phyloP scores from a whole-genome alignment of 2,113 vertebrate genomes.

The Planiliza haematocheilus region DNA sequence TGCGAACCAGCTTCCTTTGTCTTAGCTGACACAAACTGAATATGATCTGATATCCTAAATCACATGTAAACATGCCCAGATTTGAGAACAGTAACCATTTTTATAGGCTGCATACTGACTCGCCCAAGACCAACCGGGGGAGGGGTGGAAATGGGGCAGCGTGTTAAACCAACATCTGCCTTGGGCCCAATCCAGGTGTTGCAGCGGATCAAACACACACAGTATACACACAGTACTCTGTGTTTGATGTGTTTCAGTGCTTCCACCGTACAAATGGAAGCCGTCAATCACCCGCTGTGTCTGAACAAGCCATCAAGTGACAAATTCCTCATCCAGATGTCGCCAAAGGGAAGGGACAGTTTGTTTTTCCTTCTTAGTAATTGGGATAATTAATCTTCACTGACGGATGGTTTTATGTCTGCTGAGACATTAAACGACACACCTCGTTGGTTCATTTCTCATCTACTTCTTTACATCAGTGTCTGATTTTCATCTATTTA shows the following conservation, averaged over 20 bases:
- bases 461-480: constrained; percentile 18
- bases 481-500: too few relatives aligned
- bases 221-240: constrained; percentile 9
- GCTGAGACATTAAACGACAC: constrained; percentile 29
- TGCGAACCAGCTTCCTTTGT: constrained; percentile 54
- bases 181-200: constrained; percentile 54
- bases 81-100: constrained; percentile 48
- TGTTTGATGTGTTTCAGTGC: constrained; percentile 22
- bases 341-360: constrained; percentile 49
- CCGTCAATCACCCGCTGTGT: constrained; percentile 37
- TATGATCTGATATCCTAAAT: constrained; percentile 55
- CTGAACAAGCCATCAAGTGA: constrained; percentile 58
- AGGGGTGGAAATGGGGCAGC: not conserved
- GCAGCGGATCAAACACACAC: constrained; percentile 29
- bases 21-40: constrained; percentile 31
- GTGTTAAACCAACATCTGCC: constrained; percentile 56
- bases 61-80: constrained; percentile 40
- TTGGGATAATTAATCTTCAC: constrained; percentile 65
- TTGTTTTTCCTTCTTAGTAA: constrained; percentile 60
- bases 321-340: constrained; percentile 72
- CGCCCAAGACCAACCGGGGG: constrained; percentile 20
- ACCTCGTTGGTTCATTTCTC: constrained; percentile 35
- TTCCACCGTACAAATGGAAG: constrained; percentile 34
- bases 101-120: constrained; percentile 57
- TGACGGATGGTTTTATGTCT: constrained; percentile 50